Evolutionary conservation across 2,797 vertebrate species (phyloP).

Genomic region (Sylvia borin): DNA sequence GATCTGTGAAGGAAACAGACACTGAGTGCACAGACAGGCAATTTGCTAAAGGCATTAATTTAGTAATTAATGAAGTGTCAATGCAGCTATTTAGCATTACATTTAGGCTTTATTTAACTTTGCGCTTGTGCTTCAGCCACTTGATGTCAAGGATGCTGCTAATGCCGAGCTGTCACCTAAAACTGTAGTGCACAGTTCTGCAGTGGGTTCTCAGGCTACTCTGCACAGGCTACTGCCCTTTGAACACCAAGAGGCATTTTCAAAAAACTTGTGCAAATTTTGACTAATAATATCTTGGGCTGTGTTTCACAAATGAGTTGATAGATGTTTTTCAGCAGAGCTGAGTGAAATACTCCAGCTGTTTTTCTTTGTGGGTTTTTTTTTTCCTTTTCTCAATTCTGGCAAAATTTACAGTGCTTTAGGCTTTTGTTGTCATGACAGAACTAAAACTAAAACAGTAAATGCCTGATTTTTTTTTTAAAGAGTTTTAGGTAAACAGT

Average conservation of each 20-base stretch:
- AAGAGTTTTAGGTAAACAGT: background rate
- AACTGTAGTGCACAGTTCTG: background rate
- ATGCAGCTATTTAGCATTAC: background rate
- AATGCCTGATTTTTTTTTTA: background rate
- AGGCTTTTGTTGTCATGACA: background rate
- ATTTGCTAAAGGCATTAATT: constrained; percentile 38
- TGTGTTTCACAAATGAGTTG: background rate
- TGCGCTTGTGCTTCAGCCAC: background rate
- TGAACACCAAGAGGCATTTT: background rate
- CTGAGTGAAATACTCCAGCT: background rate
- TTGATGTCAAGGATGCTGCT: background rate
- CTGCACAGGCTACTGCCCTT: background rate
- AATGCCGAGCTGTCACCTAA: background rate
- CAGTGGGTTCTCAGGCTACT: background rate
- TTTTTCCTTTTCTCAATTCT: background rate
- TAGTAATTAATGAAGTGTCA: constrained; percentile 43
- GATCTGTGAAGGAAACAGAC: background rate
- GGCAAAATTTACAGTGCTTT: background rate
- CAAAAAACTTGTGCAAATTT: background rate
- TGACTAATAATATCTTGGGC: background rate
- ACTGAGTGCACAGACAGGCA: background rate
- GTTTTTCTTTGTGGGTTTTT: background rate
- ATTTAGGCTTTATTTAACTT: constrained; percentile 6
- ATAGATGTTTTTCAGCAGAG: background rate
- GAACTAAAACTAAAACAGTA: background rate